Percentiles rank a stretch among this genome's conserved stretches.
Evolutionary conservation across 1,140 invertebrate genomes (phyloP).

Genomic region (Ceratosolen solmsi): DNA sequence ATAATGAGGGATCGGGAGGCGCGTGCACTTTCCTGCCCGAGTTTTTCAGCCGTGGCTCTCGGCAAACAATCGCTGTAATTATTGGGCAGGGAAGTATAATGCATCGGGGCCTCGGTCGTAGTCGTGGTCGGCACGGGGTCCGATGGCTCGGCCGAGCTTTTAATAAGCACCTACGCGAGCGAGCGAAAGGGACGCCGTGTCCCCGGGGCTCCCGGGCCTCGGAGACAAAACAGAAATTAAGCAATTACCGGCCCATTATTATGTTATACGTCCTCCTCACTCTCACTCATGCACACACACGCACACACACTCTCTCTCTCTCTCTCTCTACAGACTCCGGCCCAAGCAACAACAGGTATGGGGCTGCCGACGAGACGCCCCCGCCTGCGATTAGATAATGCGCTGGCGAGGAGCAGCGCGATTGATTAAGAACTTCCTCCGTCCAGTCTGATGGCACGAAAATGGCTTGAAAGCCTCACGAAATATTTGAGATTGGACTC

Average conservation of each 20-base stretch:
- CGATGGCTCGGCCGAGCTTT: too few species aligned
- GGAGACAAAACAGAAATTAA: slow-evolving; percentile 67
- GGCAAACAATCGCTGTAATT: slow-evolving; percentile 31
- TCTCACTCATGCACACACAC: too few species aligned
- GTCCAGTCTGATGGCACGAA: neutral
- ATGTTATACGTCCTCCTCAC: too few species aligned
- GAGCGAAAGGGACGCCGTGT: neutral
- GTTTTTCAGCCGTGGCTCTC: neutral
- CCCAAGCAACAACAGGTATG: too few species aligned
- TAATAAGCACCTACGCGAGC: too few species aligned
- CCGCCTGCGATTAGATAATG: slow-evolving; percentile 25
- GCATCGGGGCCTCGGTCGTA: neutral
- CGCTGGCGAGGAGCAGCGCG: slow-evolving; percentile 9
- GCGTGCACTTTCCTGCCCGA: slow-evolving; percentile 5
- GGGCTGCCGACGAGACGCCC: neutral
- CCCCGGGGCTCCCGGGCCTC: neutral
- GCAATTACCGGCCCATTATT: slow-evolving; percentile 66
- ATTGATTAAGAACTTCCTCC: slow-evolving; percentile 33
- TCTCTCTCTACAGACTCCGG: too few species aligned
- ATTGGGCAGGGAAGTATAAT: slow-evolving; percentile 38
- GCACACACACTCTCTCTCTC: too few species aligned
- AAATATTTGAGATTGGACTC: slow-evolving; percentile 50
- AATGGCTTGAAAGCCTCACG: slow-evolving; percentile 38
- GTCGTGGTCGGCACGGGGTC: neutral
- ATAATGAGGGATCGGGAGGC: slow-evolving; percentile 18